phyloP scores from a whole-genome alignment of 2,888 invertebrate species.

The Alsophila aescularia region DNA sequence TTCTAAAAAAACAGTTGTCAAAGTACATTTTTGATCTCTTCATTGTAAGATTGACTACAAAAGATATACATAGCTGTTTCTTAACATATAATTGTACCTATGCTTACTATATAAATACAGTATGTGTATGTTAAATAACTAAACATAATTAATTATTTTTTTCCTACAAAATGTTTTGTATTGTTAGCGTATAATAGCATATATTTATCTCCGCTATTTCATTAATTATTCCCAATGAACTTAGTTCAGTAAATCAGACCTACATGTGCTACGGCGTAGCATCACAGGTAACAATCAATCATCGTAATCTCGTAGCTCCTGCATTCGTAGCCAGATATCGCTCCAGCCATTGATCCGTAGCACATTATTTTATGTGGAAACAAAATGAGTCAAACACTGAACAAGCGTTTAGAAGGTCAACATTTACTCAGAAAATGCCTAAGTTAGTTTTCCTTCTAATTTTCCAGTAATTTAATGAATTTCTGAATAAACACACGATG shows the following conservation, averaged over 20 bases:
- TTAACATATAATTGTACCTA: too few species aligned
- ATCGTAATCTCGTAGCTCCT: constrained; percentile 12
- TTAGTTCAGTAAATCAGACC: not conserved
- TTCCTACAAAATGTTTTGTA: too few species aligned
- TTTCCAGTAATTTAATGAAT: constrained; percentile 11
- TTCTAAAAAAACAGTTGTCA: too few species aligned
- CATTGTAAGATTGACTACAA: too few species aligned
- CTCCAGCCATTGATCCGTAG: not conserved
- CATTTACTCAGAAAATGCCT: constrained; percentile 3
- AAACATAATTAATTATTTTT: too few species aligned
- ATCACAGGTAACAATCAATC: constrained; percentile 4
- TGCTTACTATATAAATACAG: too few species aligned
- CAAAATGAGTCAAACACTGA: constrained; percentile 18
- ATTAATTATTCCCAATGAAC: too few species aligned
- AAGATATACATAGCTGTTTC: too few species aligned
- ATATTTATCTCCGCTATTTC: not conserved
- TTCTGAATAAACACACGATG: constrained; percentile 7
- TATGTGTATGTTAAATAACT: too few species aligned
- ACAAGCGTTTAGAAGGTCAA: constrained; percentile 15
- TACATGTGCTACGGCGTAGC: constrained; percentile 12
- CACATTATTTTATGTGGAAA: not conserved
- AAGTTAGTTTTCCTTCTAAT: constrained; percentile 14
- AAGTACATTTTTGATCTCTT: too few species aligned
- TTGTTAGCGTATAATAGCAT: not conserved
- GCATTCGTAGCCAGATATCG: not conserved